phyloP scores from a whole-genome alignment of 2,113 vertebrate genomes.

The Anarrhichthys ocellatus region DNA sequence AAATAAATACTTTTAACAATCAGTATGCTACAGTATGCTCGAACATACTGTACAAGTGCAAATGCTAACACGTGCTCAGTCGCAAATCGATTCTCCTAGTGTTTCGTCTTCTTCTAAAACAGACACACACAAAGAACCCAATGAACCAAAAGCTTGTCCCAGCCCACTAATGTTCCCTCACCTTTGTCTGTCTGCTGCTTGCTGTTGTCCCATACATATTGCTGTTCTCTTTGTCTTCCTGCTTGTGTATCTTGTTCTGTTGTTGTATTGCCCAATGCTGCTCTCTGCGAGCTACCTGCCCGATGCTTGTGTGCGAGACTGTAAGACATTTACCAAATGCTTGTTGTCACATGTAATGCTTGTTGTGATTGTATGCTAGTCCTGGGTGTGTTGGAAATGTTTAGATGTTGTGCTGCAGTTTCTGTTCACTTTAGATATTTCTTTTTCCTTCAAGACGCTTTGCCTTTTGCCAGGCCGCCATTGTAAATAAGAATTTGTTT shows the following conservation, averaged over 20 bases:
- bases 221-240: neutral
- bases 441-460: neutral
- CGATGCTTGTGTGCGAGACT: neutral
- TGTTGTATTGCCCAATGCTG: neutral
- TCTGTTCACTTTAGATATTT: neutral
- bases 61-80: neutral
- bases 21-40: neutral
- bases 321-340: neutral
- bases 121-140: conserved; percentile 38
- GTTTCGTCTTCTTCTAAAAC: conserved; percentile 10
- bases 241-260: neutral
- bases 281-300: neutral
- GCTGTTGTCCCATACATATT: neutral
- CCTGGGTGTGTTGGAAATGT: neutral
- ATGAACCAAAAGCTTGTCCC: conserved; percentile 45
- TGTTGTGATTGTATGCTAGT: neutral
- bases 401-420: neutral
- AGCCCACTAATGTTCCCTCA: neutral
- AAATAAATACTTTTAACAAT: neutral
- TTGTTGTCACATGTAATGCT: neutral
- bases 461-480: neutral
- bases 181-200: neutral
- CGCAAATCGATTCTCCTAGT: conserved; percentile 1
- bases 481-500: neutral
- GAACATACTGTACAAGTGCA: neutral